Evolutionary conservation across 2,797 vertebrate genomes (phyloP), one percentile per base, ranked within the genome.

Genomic region (Serranus cabrilla): DNA sequence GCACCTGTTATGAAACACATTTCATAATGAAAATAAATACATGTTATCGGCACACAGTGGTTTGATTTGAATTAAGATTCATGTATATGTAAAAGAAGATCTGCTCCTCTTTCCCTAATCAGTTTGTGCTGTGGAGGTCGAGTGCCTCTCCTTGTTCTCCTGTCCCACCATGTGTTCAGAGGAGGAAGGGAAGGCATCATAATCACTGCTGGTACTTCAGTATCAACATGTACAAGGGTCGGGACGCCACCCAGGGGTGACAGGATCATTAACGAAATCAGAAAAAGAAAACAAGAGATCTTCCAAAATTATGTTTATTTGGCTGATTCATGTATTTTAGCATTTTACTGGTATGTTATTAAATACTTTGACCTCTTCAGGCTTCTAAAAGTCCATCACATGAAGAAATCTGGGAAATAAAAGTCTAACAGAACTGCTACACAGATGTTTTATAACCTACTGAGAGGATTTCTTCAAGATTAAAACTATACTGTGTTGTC

Each of bases 101-200:
- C 8, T 25, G 17, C 2, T 66, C 9, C 12, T 37, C 7, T 25
- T 8, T 11, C 13, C 2, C 18, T 49, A 4, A 7, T 65, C 20
- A 47, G 54, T 51, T 42, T 34, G 13, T 55, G 25, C 23, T 49
- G 45, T 17, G 16, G 45, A 18, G n/a, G 56, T 4, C 1, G 11
- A 39, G 46, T 39, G 34, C 20, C 61, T 78, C 55, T 60, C 21
- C 65, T 66, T 56, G 68, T 82, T 66, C 80, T 80, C 62, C 61
- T 80, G 74, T 83, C 66, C 81, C 85, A 82, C 76, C 68, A 20
- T 76, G 86, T 81, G 83, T 79, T 74, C 74, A 79, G 62, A 76
- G 40, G 68, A 71, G 80, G 76, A 79, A 79, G 45, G 72, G 67
- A 64, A 54, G 54, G 34, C 27, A 11, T 23, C 20, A 4, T 37